Conservation (phyloP, 2,113 vertebrate genomes). For the Astur gentilis region DNA sequence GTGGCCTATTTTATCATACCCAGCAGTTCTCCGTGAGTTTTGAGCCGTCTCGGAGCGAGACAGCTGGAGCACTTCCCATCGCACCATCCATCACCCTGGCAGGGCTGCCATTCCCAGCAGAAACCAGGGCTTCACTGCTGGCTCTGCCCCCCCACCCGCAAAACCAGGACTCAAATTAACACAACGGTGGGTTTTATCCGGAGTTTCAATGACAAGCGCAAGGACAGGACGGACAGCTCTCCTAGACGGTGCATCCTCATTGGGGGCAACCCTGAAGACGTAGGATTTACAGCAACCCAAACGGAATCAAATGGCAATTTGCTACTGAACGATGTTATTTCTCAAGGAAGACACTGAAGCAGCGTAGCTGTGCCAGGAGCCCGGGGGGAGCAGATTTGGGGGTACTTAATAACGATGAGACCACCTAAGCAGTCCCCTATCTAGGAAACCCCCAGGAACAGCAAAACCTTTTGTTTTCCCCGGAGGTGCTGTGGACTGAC, state of each 20-base stretch:
- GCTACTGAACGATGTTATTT: not conserved
- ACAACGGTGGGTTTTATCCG: rapidly evolving
- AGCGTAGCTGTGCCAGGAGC: too few species aligned
- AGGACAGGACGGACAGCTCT: rapidly evolving
- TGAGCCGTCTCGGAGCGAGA: rapidly evolving
- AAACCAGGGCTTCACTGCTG: rapidly evolving
- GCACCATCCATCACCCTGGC: not conserved
- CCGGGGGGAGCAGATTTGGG: not conserved
- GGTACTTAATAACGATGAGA: not conserved
- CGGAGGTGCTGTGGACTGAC: rapidly evolving
- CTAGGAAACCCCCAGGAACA: not conserved
- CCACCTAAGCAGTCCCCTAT: rapidly evolving
- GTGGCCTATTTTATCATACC: not conserved
- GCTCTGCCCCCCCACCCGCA: rapidly evolving
- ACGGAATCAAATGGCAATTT: rapidly evolving
- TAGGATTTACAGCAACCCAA: rapidly evolving
- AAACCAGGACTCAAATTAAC: rapidly evolving
- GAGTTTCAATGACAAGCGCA: rapidly evolving
- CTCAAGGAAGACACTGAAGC: not conserved
- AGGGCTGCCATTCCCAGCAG: not conserved
- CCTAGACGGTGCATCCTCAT: rapidly evolving
- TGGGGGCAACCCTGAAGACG: rapidly evolving
- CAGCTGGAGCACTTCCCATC: not conserved
- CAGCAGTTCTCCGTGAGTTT: rapidly evolving
- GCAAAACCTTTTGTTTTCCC: not conserved